Evolutionary conservation across 2,113 vertebrate genomes (phyloP).

Genomic region (Dicrurus megarhynchus): DNA sequence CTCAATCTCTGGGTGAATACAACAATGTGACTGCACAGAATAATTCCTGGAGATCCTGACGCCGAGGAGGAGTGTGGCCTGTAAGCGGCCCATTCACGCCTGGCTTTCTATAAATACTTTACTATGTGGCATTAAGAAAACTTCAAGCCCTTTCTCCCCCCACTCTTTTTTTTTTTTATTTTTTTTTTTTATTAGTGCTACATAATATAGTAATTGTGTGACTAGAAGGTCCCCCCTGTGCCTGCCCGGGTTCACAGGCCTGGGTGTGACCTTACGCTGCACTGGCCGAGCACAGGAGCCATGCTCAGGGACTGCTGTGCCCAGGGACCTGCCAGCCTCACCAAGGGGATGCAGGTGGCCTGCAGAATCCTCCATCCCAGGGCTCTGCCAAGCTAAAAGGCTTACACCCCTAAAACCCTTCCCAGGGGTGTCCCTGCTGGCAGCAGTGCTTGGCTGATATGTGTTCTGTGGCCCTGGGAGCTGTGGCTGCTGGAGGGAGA

Average conservation of each 20-base stretch:
- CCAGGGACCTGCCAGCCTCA: too few relatives aligned
- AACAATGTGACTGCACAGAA: conserved; percentile 72
- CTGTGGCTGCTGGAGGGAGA: not conserved
- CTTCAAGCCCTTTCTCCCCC: conserved; percentile 65
- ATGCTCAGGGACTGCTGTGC: not conserved
- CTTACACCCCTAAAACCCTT: not conserved
- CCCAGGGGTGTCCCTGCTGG: not conserved
- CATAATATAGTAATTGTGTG: conserved; percentile 79
- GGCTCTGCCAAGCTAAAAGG: not conserved
- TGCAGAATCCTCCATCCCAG: not conserved
- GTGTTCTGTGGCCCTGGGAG: not conserved
- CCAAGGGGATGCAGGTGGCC: not conserved
- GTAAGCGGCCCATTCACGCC: conserved; percentile 65
- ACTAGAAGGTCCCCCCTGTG: conserved; percentile 69
- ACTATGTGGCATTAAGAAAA: conserved; percentile 82
- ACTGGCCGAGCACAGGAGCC: not conserved
- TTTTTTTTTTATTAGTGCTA: conserved; percentile 75
- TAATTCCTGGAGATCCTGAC: conserved; percentile 72
- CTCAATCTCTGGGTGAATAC: conserved; percentile 66
- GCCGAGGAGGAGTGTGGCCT: conserved; percentile 67
- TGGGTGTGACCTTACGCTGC: conserved; percentile 70
- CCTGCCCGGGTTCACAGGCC: conserved; percentile 56
- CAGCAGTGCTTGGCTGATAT: not conserved
- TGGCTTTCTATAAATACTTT: conserved; percentile 83
- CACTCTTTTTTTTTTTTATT: not conserved